Evolutionary conservation across 2,888 invertebrate species (phyloP), one percentile per base, ranked within the genome.

Genomic region (Drosophila mimica): DNA sequence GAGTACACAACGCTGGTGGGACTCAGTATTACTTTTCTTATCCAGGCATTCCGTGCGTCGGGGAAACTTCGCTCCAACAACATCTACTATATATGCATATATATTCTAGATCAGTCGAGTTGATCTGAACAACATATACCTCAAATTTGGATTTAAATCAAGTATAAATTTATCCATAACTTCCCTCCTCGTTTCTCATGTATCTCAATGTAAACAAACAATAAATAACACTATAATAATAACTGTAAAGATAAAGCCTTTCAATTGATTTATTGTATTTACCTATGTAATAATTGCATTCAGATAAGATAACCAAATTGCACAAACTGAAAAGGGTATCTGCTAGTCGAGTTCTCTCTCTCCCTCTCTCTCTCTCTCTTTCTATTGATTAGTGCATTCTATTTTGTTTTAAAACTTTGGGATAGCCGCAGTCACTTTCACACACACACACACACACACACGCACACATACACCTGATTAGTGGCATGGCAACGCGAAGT

Each of bases 401-500:
- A 33, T 33, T 25, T 54, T 17, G 17, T 17, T 51, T 6, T 30
- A 17, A 1, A 13, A n/a, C 57, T 70, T 36, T 30, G 74, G 77
- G 77, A 79, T 74, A 61, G 75, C 70, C 70, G 64, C 33, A 51
- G 43, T 46, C 36, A 13, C 43, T 20, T 46, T 20, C 59, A 20
- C 20, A 17, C 20, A 17, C 53, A 15, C 13, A 46, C 57, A 6
- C 20, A n/a, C 56, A 15, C 34, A 4, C 28, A 20, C 17, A 8
- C 36, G 17, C 34, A 36, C 49, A 5, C 30, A 17, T 31, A 15
- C 48, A 33, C 49, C 66, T 74, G 77, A 78, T 78, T 79, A 78
- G 61, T 43, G 36, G 62, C 79, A n/a, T 72, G 56, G 51, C 38
- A 76, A 77, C 71, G 38, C 3, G 36, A n/a, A 30, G 61, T 51